A percentile compares a stretch with the other conserved stretches of the same genome.
Evolutionary conservation across 2,113 vertebrate species (phyloP).

Genomic region (Cynopterus brachyotis): DNA sequence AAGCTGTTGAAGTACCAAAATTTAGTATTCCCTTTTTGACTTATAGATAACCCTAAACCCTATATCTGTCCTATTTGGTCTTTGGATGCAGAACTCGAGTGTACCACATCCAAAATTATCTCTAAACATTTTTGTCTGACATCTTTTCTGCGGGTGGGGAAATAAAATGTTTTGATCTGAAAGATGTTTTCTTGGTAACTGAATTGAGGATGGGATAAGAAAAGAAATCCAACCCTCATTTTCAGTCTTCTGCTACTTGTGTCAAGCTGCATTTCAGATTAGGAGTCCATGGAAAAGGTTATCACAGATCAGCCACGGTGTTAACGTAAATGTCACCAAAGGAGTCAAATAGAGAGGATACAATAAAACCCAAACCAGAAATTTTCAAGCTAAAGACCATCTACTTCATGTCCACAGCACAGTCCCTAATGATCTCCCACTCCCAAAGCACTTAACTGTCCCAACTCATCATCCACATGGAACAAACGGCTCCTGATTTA

Average conservation of each 20-base stretch:
- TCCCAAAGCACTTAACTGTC: background rate
- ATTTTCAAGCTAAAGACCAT: slow-evolving; percentile 19
- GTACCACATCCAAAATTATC: slow-evolving; percentile 33
- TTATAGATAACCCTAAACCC: background rate
- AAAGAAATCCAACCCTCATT: slow-evolving; percentile 40
- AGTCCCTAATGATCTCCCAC: background rate
- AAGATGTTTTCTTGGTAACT: slow-evolving; percentile 58
- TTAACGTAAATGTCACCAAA: slow-evolving; percentile 23
- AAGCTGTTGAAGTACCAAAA: background rate
- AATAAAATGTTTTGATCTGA: slow-evolving; percentile 31
- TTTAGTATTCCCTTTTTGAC: background rate
- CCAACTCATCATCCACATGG: background rate
- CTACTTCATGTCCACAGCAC: background rate
- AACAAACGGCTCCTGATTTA: background rate
- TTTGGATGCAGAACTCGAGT: background rate
- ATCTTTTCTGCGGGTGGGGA: slow-evolving; percentile 46
- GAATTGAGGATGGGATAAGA: slow-evolving; percentile 38
- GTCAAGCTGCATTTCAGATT: slow-evolving; percentile 29
- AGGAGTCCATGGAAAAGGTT: slow-evolving; percentile 48
- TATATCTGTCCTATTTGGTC: background rate
- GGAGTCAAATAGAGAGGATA: background rate
- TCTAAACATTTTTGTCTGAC: slow-evolving; percentile 47
- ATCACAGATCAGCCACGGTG: slow-evolving; percentile 24
- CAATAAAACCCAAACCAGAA: background rate
- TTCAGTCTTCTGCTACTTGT: slow-evolving; percentile 33